Evolutionary conservation across 2,888 invertebrate species (phyloP).

Genomic region (Apocheima hispidaria): DNA sequence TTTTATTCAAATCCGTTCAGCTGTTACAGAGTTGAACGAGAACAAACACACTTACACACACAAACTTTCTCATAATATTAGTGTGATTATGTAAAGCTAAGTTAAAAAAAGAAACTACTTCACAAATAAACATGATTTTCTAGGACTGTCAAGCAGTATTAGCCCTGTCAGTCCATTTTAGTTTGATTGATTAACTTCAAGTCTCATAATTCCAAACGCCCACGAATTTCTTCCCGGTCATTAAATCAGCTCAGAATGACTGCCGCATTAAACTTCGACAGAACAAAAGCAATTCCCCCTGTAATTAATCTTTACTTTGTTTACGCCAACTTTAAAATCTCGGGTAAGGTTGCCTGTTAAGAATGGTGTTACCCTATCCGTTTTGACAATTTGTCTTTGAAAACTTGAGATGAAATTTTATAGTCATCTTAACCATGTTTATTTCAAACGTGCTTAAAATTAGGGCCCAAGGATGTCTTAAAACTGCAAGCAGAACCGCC

Average conservation of each 20-base stretch:
- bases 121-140: not conserved
- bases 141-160: not conserved
- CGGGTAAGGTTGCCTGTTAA: slow-evolving; percentile 7
- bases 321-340: slow-evolving; percentile 31
- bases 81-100: no score
- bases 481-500: no score
- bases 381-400: not conserved
- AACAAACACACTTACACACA: no score
- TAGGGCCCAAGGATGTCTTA: no score
- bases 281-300: slow-evolving; percentile 28
- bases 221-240: slow-evolving; percentile 19
- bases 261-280: slow-evolving; percentile 24
- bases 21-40: no score
- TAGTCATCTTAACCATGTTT: not conserved
- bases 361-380: not conserved
- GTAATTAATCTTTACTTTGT: slow-evolving; percentile 36
- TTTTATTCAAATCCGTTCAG: no score
- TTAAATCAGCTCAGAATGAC: slow-evolving; percentile 23
- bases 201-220: slow-evolving; percentile 1
- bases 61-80: no score
- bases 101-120: no score
- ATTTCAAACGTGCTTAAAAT: no score
- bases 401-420: not conserved
- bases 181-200: slow-evolving; percentile 9
- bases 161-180: not conserved